These are phyloP conservation scores for Enteromius fasciolatus DNA, from an alignment of 2,797 vertebrate species.

Conservation along the genomic window DNA sequence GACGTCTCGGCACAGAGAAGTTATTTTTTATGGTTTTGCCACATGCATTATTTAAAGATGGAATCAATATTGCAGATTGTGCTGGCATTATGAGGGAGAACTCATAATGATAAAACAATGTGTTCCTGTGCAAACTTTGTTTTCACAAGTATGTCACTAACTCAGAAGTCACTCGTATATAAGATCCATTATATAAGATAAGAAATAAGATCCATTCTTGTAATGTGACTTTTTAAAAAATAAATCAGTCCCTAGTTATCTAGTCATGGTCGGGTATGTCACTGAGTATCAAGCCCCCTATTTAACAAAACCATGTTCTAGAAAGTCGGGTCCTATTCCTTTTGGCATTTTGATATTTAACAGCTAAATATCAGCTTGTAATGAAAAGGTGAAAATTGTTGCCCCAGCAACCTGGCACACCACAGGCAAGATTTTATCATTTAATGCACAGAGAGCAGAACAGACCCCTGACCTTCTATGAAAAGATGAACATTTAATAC, in stretches of 20 bases:
- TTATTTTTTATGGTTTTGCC: constrained; percentile 14
- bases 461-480: background rate
- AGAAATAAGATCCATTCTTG: background rate
- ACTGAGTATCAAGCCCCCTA: constrained; percentile 7
- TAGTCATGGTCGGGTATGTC: background rate
- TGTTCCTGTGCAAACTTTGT: background rate
- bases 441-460: constrained; percentile 7
- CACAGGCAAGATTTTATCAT: constrained; percentile 8
- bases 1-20: background rate
- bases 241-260: background rate
- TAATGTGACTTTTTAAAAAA: background rate
- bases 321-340: background rate
- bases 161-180: background rate
- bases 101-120: background rate
- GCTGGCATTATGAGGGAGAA: background rate
- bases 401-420: constrained; percentile 15
- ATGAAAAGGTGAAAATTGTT: constrained; percentile 39
- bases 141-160: background rate
- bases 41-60: constrained; percentile 31
- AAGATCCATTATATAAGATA: no score
- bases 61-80: constrained; percentile 25
- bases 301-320: constrained; percentile 7
- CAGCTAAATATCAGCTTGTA: constrained; percentile 26
- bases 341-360: constrained; percentile 34
- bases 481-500: background rate